Percentiles rank a stretch among this genome's conserved stretches.
These are phyloP conservation scores for Crotalus viridis DNA, from an alignment of 2,113 vertebrate genomes.

Conservation along the genomic window DNA sequence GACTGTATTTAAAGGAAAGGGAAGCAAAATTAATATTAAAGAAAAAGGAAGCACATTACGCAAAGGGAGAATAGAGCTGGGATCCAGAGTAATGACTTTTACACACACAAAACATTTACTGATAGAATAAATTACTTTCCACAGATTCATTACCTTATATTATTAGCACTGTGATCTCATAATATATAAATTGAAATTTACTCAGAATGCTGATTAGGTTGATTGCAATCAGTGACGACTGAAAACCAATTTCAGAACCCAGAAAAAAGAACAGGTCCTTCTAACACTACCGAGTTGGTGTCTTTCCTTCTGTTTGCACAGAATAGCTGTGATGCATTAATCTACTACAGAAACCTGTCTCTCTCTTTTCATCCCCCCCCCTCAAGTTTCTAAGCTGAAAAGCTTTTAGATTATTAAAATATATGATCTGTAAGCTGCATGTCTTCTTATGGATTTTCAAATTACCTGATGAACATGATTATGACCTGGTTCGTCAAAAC, in stretches of 20 bases:
- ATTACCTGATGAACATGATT: not conserved
- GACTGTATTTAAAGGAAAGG: not conserved
- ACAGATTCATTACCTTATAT: not conserved
- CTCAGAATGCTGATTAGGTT: not conserved
- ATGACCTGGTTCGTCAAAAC: not conserved
- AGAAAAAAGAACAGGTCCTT: conserved; percentile 19
- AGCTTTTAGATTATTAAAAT: not conserved
- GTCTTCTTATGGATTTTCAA: not conserved
- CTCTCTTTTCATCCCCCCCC: not conserved
- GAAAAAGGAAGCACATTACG: not conserved
- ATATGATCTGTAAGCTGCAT: not conserved
- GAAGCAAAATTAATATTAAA: conserved; percentile 18
- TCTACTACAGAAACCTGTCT: not conserved
- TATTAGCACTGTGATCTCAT: not conserved
- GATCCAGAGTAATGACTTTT: conserved; percentile 1
- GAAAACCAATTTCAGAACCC: conserved; percentile 33
- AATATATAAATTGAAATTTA: not conserved
- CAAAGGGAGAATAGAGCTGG: not conserved
- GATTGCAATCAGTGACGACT: not conserved
- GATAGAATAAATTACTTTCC: conserved; percentile 13
- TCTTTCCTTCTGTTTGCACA: not conserved
- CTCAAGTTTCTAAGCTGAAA: not conserved
- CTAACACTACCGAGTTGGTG: not conserved
- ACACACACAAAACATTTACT: not conserved
- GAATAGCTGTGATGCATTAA: not conserved